Evolutionary conservation across 2,797 vertebrate genomes (phyloP), one percentile per base, ranked within the genome.

Genomic region (Amazona ochrocephala): DNA sequence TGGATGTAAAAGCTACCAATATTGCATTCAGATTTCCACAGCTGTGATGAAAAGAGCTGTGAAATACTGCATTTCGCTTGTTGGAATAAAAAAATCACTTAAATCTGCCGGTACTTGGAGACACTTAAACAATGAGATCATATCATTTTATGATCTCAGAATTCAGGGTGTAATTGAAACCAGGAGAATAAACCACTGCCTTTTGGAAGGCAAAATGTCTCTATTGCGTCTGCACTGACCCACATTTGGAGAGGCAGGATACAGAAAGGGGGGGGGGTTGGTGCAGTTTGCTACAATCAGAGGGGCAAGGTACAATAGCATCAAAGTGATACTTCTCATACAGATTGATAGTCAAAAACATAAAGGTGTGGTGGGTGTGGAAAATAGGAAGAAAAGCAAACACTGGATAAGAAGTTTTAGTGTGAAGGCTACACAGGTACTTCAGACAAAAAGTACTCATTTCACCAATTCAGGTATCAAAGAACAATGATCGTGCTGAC

Each of bases 111-210:
- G 19, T 77, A 50, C 58, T 19, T 92, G 87, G 82, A 87, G 56
- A 83, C 75, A 54, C 14, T 61, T 74, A 37, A 89, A 64, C 50
- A 62, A 19, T 81, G 75, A 94, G 75, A 58, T 85, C 42, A 41
- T 66, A 70, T 44, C 27, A 82, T 95, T 93, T 94, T 62, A 87
- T 84, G 84, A 89, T 82, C 75, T 83, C 54, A 71, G 64, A 42
- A 45, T 60, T 87, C 21, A 47, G 26, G 8, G 34, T 47, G 65
- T 61, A 82, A 54, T 67, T 92, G 81, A 89, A 90, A 93, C 34
- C 78, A 87, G 71, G 41, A 72, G 34, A 47, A 58, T 23, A 21
- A 61, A 78, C 64, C 47, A 4, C 19, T 82, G 34, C 60, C 61
- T 88, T 75, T 41, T 64, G 42, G 42, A 76, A 41, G 34, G 26